Conservation (phyloP, 2,888 invertebrate species). For the Drosophila prolongata region DNA sequence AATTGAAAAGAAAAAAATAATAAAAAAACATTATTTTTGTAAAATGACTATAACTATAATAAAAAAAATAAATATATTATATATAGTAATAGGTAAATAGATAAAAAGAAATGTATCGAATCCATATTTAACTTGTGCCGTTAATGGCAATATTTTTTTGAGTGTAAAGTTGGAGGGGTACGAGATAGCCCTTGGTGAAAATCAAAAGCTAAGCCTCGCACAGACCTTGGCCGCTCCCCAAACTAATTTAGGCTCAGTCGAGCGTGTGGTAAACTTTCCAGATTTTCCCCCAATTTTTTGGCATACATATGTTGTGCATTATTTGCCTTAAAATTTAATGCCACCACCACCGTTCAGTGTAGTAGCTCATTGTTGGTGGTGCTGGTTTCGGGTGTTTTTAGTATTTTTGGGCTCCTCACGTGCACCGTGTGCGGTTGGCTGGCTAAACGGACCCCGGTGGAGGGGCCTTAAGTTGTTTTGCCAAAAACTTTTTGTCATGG, state of each 20-base stretch:
- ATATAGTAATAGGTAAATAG: too few relatives aligned
- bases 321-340: constrained; percentile 74
- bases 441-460: constrained; percentile 61
- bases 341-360: constrained; percentile 40
- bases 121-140: neutral
- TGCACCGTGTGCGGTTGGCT: constrained; percentile 68
- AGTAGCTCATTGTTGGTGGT: constrained; percentile 32
- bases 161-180: constrained; percentile 6
- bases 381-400: constrained; percentile 6
- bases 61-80: too few relatives aligned
- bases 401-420: constrained; percentile 44
- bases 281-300: constrained; percentile 28
- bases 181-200: constrained; percentile 33
- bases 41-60: too few relatives aligned
- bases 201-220: constrained; percentile 39
- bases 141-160: neutral
- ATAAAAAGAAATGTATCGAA: too few relatives aligned
- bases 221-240: constrained; percentile 55
- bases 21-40: too few relatives aligned
- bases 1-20: too few relatives aligned
- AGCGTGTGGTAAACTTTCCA: constrained; percentile 68
- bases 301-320: constrained; percentile 72
- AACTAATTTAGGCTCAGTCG: constrained; percentile 70
- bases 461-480: constrained; percentile 73
- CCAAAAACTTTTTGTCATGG: constrained; percentile 78